Evolutionary conservation across 2,888 invertebrate genomes (phyloP).

Genomic region (Nymphalis polychloros): DNA sequence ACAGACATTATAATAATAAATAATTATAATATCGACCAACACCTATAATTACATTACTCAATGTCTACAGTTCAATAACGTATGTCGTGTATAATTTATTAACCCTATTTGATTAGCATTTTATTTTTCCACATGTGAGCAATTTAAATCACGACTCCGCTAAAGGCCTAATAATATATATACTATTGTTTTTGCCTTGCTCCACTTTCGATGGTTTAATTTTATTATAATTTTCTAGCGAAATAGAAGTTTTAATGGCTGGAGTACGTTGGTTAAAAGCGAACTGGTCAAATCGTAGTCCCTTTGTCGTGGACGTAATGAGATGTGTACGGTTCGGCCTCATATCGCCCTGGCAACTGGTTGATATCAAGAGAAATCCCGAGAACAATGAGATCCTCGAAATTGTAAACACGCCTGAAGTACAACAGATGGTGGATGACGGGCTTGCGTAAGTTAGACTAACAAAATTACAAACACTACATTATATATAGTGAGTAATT

Average conservation of each 20-base stretch:
- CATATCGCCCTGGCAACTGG: slow-evolving; percentile 90
- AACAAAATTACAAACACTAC: neutral
- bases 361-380: slow-evolving; percentile 88
- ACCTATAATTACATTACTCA: too few relatives aligned
- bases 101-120: too few relatives aligned
- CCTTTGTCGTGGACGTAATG: slow-evolving; percentile 83
- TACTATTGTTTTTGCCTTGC: too few relatives aligned
- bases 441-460: slow-evolving; percentile 85
- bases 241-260: slow-evolving; percentile 90
- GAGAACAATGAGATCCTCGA: slow-evolving; percentile 87
- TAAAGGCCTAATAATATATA: too few relatives aligned
- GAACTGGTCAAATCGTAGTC: slow-evolving; percentile 84
- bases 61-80: too few relatives aligned
- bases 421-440: slow-evolving; percentile 90
- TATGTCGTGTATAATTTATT: too few relatives aligned
- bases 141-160: too few relatives aligned
- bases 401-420: slow-evolving; percentile 84
- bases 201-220: neutral
- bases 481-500: neutral
- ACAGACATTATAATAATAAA: too few relatives aligned
- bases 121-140: too few relatives aligned
- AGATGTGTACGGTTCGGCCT: slow-evolving; percentile 89
- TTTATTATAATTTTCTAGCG: slow-evolving; percentile 53
- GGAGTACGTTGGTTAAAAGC: slow-evolving; percentile 90
- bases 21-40: too few relatives aligned